A percentile compares a stretch with the other conserved stretches of the same genome.
These are phyloP conservation scores for Mico argentatus DNA, from an alignment of 2,797 vertebrate species.

Conservation along the genomic window DNA sequence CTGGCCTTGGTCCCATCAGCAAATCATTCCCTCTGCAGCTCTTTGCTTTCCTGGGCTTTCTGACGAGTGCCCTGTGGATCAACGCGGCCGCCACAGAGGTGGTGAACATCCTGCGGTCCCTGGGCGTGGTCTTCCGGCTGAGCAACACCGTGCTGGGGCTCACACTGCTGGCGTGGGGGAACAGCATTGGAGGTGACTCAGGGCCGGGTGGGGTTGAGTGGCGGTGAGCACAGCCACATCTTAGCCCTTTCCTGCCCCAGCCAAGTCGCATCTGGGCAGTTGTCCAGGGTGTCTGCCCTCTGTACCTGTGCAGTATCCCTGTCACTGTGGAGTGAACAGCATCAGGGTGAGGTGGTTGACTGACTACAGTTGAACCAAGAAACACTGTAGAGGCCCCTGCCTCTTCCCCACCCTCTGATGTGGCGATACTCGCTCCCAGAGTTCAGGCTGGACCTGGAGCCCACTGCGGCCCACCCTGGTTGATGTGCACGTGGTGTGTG, in stretches of 20 bases:
- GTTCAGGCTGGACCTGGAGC: neutral
- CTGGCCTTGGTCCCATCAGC: neutral
- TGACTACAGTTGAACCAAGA: neutral
- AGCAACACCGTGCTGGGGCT: constrained; percentile 97
- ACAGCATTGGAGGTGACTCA: constrained; percentile 94
- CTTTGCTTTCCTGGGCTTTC: constrained; percentile 94
- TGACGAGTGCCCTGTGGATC: constrained; percentile 95
- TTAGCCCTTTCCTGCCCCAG: neutral
- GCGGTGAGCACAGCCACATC: neutral
- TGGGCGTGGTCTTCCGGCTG: constrained; percentile 92
- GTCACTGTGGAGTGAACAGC: neutral
- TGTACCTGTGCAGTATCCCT: neutral
- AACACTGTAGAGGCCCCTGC: neutral
- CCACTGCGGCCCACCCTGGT: neutral
- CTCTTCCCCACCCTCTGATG: neutral
- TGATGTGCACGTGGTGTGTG: neutral
- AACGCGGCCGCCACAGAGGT: constrained; percentile 92
- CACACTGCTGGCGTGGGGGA: constrained; percentile 97
- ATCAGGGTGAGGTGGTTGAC: neutral
- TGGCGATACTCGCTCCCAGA: neutral
- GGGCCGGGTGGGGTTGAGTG: neutral
- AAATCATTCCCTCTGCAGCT: constrained; percentile 82
- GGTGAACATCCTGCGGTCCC: constrained; percentile 93
- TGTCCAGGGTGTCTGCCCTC: neutral
- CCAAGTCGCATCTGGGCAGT: neutral